These are phyloP conservation scores for Andrena flavipes DNA, from an alignment of 2,888 invertebrate genomes.

Conservation along the genomic window DNA sequence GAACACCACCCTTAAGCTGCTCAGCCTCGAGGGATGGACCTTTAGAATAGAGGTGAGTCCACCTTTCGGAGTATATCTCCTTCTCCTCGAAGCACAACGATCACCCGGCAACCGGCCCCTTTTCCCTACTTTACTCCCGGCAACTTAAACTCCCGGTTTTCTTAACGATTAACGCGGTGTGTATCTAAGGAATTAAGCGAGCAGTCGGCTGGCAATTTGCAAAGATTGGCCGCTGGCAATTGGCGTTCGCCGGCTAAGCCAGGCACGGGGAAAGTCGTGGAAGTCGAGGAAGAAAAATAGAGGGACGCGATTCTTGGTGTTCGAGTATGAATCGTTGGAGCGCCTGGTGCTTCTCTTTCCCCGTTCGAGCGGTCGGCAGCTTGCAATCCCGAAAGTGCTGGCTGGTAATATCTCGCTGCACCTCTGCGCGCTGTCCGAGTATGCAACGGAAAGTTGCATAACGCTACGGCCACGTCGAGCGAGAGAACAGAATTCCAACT, in stretches of 20 bases:
- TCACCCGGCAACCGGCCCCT: no score
- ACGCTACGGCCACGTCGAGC: slow-evolving; percentile 20
- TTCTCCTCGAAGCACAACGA: no score
- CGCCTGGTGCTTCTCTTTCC: background rate
- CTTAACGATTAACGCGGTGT: slow-evolving; percentile 2
- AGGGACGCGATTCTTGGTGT: background rate
- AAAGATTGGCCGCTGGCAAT: background rate
- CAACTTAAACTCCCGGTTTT: background rate
- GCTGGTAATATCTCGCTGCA: slow-evolving; percentile 42
- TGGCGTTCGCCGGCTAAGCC: slow-evolving; percentile 6
- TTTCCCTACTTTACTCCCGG: no score
- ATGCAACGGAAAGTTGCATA: slow-evolving; percentile 42
- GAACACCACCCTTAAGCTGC: slow-evolving; percentile 85
- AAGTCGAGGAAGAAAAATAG: slow-evolving; percentile 33
- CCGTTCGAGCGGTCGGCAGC: slow-evolving; percentile 3
- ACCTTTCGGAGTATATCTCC: background rate
- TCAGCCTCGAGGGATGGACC: slow-evolving; percentile 87
- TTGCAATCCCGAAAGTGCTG: slow-evolving; percentile 57
- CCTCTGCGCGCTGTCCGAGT: slow-evolving; percentile 21
- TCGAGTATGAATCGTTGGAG: slow-evolving; percentile 26
- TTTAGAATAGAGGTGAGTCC: slow-evolving; percentile 86
- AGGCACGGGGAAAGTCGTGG: background rate
- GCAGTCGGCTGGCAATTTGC: background rate
- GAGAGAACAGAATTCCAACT: slow-evolving; percentile 66
- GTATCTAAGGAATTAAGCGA: background rate